Evolutionary conservation across 64 coral and sea anemone species (phyloP), one percentile per base, ranked within the genome.

Genomic region (Acropora tenuis): DNA sequence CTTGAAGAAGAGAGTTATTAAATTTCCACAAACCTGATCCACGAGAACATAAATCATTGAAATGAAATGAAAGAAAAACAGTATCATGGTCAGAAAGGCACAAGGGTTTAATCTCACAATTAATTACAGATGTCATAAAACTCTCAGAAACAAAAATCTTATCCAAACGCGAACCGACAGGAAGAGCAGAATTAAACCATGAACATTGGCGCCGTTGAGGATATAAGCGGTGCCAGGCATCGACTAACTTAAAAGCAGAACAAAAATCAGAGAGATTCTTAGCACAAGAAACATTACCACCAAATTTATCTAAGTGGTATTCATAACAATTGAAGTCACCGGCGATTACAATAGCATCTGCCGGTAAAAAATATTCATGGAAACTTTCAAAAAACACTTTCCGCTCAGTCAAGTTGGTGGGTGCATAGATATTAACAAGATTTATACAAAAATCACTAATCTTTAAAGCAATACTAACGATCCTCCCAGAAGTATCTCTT

Each of bases 61-160:
- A 5, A 48, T 16, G 15, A 69, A 87, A 2, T 0, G 3, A 15
- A 73, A 69, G 44, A 47, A 16, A 12, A 5, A 73, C 85, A 87
- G 4, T 17, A 40, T 87, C 85, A 19, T 87, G 67, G 49, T 87
- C 85, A 43, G 85, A 87, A 73, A 87, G 75, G 41, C 69, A 73
- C 6, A 18, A 73, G 41, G 4, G 69, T 1, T 18, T 20, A 19
- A 73, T 73, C 6, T 17, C 43, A 43, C 19, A 72, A 74, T 18
- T 19, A 47, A 11, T 4, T 65, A 79, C 13, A 41, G 30, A 90
- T 10, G 30, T 0, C 46, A 65, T 15, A 11, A 78, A 17, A 17
- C 3, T 9, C 47, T 43, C 11, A 58, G 78, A 91, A 61, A 91
- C 50, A 57, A 48, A 83, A 75, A 89, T 65, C 16, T 59, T 46